Conservation (phyloP, 2,797 vertebrate genomes). For the Coendou prehensilis region DNA sequence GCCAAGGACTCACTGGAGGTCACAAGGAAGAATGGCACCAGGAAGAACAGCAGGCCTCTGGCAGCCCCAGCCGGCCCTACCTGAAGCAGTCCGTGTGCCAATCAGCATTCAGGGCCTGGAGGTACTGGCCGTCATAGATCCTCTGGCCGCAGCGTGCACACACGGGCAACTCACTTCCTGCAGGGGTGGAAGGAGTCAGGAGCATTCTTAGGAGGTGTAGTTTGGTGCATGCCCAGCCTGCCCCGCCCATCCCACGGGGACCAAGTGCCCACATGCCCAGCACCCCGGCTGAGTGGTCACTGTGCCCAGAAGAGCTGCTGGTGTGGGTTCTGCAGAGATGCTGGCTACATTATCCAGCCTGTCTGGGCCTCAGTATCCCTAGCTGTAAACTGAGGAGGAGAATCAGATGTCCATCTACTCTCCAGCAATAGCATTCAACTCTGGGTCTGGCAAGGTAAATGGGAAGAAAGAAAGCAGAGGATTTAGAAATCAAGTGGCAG, state of each 20-base stretch:
- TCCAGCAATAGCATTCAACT: background rate
- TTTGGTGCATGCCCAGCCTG: background rate
- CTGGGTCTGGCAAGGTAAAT: background rate
- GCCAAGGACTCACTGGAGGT: background rate
- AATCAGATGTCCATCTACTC: background rate
- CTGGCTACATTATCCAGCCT: background rate
- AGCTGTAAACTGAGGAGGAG: constrained; percentile 8
- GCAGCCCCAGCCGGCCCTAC: constrained; percentile 85
- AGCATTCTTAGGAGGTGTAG: background rate
- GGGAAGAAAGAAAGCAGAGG: background rate
- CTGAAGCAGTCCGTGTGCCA: constrained; percentile 98
- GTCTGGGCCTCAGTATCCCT: constrained; percentile 46
- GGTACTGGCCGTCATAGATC: constrained; percentile 98
- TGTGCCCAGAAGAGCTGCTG: background rate
- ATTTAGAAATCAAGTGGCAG: constrained; percentile 31
- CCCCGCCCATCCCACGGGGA: background rate
- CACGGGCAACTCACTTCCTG: constrained; percentile 94
- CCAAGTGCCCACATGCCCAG: background rate
- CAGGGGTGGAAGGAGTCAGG: constrained; percentile 60
- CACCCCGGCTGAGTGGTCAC: background rate
- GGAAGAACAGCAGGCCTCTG: background rate
- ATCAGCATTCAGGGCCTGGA: constrained; percentile 95
- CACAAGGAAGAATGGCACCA: background rate
- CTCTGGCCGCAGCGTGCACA: constrained; percentile 95
- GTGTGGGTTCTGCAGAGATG: background rate